These are phyloP conservation scores for Ophioderma brevispina DNA, from an alignment of 35 echinoderm and acorn worm genomes.

Conservation along the genomic window DNA sequence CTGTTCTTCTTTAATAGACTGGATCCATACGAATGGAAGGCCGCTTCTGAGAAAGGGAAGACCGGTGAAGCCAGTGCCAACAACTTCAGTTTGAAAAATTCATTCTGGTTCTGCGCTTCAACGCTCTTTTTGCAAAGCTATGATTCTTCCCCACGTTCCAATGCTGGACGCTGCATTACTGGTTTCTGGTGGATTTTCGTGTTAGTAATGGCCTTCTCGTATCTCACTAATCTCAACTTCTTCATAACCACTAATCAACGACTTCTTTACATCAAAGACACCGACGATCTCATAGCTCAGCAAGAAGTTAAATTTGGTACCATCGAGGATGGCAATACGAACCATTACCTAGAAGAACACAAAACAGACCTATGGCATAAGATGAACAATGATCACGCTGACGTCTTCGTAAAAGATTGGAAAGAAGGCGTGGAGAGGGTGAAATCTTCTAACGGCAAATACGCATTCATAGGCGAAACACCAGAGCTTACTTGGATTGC, in stretches of 20 bases:
- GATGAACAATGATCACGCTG: neutral
- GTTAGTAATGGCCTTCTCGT: slow-evolving; percentile 92
- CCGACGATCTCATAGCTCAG: slow-evolving; percentile 67
- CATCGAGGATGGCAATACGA: slow-evolving; percentile 72
- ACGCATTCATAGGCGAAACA: slow-evolving; percentile 67
- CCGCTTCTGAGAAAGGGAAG: slow-evolving; percentile 62
- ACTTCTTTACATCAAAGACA: slow-evolving; percentile 43
- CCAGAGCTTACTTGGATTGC: slow-evolving; percentile 39
- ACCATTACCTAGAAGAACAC: slow-evolving; percentile 68
- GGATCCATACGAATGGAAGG: slow-evolving; percentile 93
- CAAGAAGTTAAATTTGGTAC: slow-evolving; percentile 76
- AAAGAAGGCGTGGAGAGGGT: slow-evolving; percentile 39
- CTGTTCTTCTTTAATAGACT: slow-evolving; percentile 74
- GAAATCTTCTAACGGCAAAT: slow-evolving; percentile 34
- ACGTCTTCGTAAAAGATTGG: slow-evolving; percentile 33
- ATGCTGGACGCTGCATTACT: slow-evolving; percentile 17
- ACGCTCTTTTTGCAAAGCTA: slow-evolving; percentile 92
- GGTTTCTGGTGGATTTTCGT: slow-evolving; percentile 93
- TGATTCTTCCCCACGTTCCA: slow-evolving; percentile 82
- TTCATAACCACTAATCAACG: slow-evolving; percentile 87
- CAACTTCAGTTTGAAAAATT: slow-evolving; percentile 93
- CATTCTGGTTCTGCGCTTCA: slow-evolving; percentile 85
- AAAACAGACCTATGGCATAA: neutral
- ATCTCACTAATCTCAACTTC: slow-evolving; percentile 82
- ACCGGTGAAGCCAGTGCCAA: slow-evolving; percentile 76